Conservation (phyloP, 2,113 vertebrate genomes). For the Megaptera novaeangliae region DNA sequence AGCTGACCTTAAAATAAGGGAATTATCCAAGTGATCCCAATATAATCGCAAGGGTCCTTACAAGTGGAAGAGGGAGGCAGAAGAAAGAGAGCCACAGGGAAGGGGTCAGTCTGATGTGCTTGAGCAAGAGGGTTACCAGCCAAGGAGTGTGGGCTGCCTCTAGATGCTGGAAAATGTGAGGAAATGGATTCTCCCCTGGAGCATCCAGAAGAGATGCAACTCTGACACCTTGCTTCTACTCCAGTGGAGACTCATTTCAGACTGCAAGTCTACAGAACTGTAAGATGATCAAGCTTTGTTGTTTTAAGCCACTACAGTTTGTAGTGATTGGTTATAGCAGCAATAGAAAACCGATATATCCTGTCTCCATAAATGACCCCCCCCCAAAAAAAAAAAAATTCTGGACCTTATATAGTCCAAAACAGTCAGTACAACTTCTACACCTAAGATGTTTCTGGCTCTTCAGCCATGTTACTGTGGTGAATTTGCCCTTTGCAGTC, state of each 20-base stretch:
- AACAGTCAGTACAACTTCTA: not conserved
- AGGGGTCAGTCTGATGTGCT: not conserved
- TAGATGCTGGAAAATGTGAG: not conserved
- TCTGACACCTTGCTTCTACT: not conserved
- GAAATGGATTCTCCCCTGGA: not conserved
- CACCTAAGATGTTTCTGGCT: not conserved
- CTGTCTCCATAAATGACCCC: not conserved
- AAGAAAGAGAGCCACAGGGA: not conserved
- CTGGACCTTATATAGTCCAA: not conserved
- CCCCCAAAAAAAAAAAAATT: not conserved
- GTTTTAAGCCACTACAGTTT: not conserved
- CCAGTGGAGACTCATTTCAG: not conserved
- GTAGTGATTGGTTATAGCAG: not conserved
- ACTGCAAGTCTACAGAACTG: not conserved
- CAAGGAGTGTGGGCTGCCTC: not conserved
- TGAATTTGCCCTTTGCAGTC: not conserved
- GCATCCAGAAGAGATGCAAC: not conserved
- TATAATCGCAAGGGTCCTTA: not conserved
- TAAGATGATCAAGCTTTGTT: not conserved
- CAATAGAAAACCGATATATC: not conserved
- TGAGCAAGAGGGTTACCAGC: not conserved
- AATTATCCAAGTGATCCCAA: not conserved
- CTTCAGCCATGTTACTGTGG: not conserved
- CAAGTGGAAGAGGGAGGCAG: not conserved
- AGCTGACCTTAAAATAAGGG: not conserved